Percentiles rank a stretch among this genome's conserved stretches.
Evolutionary conservation across 2,797 vertebrate genomes (phyloP).

Genomic region (Sciurus vulgaris): DNA sequence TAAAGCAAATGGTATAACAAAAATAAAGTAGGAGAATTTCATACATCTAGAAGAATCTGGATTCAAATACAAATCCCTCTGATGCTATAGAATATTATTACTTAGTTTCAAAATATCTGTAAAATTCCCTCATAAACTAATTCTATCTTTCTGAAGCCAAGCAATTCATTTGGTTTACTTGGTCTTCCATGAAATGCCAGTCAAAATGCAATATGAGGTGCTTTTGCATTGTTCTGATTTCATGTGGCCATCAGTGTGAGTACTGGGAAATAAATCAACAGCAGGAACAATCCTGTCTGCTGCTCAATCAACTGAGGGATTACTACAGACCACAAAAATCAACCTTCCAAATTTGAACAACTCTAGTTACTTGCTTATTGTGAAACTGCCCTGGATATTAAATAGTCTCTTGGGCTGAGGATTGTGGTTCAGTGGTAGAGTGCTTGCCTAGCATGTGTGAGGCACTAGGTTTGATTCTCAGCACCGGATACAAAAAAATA

Average conservation of each 20-base stretch:
- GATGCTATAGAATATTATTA: neutral
- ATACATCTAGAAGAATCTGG: neutral
- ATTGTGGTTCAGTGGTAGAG: too few species aligned
- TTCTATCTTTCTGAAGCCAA: neutral
- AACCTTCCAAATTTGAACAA: neutral
- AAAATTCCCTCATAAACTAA: neutral
- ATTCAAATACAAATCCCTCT: neutral
- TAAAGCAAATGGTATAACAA: neutral
- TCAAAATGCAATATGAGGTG: neutral
- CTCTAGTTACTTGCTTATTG: neutral
- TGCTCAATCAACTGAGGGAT: neutral
- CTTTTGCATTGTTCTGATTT: neutral
- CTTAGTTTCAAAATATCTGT: conserved; percentile 19
- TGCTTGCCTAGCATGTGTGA: too few species aligned
- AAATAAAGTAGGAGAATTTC: neutral
- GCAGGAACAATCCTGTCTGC: neutral
- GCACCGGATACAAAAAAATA: too few species aligned
- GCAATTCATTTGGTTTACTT: neutral
- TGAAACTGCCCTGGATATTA: neutral
- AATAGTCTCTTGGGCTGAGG: neutral
- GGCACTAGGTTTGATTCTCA: too few species aligned
- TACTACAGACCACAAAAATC: neutral
- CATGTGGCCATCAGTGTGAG: neutral
- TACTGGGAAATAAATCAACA: neutral
- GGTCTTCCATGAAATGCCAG: neutral